phyloP scores from a whole-genome alignment of 2,113 vertebrate genomes.

The Penelope pileata region DNA sequence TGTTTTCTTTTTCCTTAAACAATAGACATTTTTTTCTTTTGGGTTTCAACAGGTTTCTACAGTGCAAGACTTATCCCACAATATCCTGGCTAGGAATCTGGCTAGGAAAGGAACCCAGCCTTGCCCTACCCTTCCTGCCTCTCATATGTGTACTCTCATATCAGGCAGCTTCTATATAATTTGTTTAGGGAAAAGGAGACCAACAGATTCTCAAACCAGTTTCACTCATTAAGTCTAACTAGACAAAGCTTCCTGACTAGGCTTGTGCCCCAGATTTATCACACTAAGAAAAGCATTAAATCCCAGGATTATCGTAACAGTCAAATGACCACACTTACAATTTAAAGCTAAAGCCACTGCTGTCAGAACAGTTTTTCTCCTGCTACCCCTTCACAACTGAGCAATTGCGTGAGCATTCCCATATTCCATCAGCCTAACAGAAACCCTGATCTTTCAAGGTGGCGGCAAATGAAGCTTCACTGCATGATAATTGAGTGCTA shows the following conservation, averaged over 20 bases:
- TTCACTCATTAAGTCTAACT: not conserved
- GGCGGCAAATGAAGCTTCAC: not conserved
- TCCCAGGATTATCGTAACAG: not conserved
- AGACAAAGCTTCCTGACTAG: not conserved
- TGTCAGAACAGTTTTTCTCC: not conserved
- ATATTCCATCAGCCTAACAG: not conserved
- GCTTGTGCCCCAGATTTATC: not conserved
- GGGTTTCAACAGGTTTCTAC: not conserved
- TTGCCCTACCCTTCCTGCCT: not conserved
- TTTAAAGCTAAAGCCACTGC: not conserved
- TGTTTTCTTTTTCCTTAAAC: not conserved
- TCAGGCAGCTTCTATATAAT: not conserved
- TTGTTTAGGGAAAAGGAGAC: not conserved
- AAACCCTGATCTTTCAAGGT: not conserved
- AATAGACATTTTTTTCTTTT: not conserved
- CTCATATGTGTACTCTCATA: not conserved
- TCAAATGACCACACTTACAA: not conserved
- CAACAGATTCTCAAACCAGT: not conserved
- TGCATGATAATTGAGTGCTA: conserved; percentile 46
- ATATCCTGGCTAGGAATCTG: not conserved
- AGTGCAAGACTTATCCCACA: not conserved
- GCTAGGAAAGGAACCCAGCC: not conserved
- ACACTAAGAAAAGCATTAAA: not conserved
- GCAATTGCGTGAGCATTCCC: not conserved
- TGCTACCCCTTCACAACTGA: not conserved